phyloP scores from a whole-genome alignment of 2,113 vertebrate genomes.

The Chaetodon auriga region DNA sequence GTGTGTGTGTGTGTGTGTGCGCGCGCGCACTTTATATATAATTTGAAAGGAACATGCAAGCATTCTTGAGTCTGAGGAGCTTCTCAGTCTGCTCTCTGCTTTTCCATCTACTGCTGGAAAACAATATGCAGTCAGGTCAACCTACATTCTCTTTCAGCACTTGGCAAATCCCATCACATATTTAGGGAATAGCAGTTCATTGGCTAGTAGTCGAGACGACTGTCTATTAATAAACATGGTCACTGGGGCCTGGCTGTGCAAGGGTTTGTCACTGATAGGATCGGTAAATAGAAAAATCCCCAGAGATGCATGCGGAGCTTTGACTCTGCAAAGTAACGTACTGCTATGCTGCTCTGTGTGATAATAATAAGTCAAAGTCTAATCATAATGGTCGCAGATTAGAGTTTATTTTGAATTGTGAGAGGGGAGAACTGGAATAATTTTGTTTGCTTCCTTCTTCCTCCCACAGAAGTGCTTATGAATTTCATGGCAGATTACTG shows the following conservation, averaged over 20 bases:
- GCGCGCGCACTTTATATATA: neutral
- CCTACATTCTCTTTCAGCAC: slow-evolving; percentile 33
- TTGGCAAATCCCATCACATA: slow-evolving; percentile 39
- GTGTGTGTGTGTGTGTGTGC: too few relatives aligned
- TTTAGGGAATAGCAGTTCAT: slow-evolving; percentile 41
- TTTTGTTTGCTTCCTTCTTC: slow-evolving; percentile 17
- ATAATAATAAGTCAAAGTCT: slow-evolving; percentile 45
- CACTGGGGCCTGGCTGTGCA: slow-evolving; percentile 44
- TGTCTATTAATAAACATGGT: slow-evolving; percentile 68
- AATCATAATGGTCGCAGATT: slow-evolving; percentile 48
- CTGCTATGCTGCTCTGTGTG: slow-evolving; percentile 19
- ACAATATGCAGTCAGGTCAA: slow-evolving; percentile 29
- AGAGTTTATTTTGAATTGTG: slow-evolving; percentile 32
- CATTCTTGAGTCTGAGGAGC: neutral
- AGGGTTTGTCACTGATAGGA: slow-evolving; percentile 54
- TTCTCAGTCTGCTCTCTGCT: neutral
- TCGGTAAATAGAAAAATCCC: slow-evolving; percentile 62
- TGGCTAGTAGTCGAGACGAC: slow-evolving; percentile 48
- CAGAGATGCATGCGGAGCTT: slow-evolving; percentile 37
- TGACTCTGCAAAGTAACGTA: slow-evolving; percentile 39
- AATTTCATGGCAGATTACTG: slow-evolving; percentile 32
- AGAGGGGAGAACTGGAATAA: neutral
- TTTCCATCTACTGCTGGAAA: slow-evolving; percentile 15
- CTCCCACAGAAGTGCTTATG: slow-evolving; percentile 7
- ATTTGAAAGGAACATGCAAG: neutral